phyloP scores from a whole-genome alignment of 2,888 invertebrate species.

The Dryococelus australis region DNA sequence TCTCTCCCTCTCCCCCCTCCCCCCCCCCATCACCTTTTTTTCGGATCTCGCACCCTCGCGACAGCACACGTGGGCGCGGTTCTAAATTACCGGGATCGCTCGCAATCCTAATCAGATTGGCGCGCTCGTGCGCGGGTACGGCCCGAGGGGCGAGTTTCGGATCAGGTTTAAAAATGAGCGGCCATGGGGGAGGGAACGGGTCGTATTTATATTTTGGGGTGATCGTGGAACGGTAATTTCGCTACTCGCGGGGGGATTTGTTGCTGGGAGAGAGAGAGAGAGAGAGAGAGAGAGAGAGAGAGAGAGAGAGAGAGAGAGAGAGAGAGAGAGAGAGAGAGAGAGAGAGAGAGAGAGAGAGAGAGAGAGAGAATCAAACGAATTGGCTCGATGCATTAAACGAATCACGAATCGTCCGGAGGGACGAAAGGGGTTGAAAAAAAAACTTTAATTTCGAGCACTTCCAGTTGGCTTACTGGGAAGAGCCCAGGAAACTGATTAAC shows the following conservation, averaged over 20 bases:
- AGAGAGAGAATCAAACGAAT: background rate
- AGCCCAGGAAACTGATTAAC: background rate
- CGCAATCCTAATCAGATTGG: too few species aligned
- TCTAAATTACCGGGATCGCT: too few species aligned
- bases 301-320: background rate
- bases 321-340: background rate
- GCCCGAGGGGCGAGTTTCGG: background rate
- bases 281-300: background rate
- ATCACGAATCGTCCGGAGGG: background rate
- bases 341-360: background rate
- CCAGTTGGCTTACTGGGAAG: background rate
- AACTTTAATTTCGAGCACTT: background rate
- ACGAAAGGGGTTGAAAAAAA: background rate
- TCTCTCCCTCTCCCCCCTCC: too few species aligned
- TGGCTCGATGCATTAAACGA: slow-evolving; percentile 9
- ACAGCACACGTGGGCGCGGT: too few species aligned
- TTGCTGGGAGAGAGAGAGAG: background rate
- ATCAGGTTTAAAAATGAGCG: background rate
- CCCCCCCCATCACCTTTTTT: too few species aligned
- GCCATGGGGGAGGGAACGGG: background rate
- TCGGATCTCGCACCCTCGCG: too few species aligned
- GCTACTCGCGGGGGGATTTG: background rate
- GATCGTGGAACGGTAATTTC: slow-evolving; percentile 10
- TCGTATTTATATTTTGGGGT: background rate
- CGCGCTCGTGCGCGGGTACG: too few species aligned